Base-by-base conservation (phyloP, 2,113 vertebrate genomes). In the Lutjanus erythropterus region DNA sequence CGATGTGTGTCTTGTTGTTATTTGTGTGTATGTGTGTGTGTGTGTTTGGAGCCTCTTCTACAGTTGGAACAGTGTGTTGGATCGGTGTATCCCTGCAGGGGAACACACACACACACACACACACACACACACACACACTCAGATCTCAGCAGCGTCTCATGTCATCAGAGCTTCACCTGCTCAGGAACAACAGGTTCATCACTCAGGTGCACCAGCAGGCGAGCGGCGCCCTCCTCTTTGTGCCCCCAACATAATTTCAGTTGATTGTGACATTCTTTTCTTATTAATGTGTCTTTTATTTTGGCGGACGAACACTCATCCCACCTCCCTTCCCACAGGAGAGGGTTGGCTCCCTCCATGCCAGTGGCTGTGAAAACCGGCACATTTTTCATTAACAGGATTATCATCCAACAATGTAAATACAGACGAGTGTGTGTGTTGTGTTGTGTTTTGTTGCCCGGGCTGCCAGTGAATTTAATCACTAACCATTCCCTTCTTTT, bases 381-480 rank as follows among this genome's bases (percentile, higher is more conserved):
- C 87, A 89, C 85, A 86, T 88, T 93, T 93, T 93, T 88, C 87
- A 93, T 94, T 92, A 92, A 92, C 89, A 83, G 81, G 85, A 93
- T 94, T 91, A 93, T 15, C 35, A 78, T 90, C 90, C 89, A 93
- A 91, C 87, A 84, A 75, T 86, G 86, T 91, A 90, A 92, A 93
- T 83, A 91, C 83, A 85, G 83, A 83, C 78, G 46, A 83, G 76
- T 84, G 76, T 90, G 84, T 72, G 67, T 75, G 71, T 70, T 42
- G 39, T 66, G 81, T 65, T 71, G 75, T 62, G 68, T 44, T 80
- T 66, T 75, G 76, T 73, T 42, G 19, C 56, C 14, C 50, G 7
- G 67, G 75, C 89, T 91, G 93, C 93, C 93, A 93, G 78, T 77
- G 88, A 92, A 92, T 93, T 93, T 94, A 94, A 93, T 94, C 90